Conservation (phyloP, 2,888 invertebrate species). For the Cataglyphis cursor region DNA sequence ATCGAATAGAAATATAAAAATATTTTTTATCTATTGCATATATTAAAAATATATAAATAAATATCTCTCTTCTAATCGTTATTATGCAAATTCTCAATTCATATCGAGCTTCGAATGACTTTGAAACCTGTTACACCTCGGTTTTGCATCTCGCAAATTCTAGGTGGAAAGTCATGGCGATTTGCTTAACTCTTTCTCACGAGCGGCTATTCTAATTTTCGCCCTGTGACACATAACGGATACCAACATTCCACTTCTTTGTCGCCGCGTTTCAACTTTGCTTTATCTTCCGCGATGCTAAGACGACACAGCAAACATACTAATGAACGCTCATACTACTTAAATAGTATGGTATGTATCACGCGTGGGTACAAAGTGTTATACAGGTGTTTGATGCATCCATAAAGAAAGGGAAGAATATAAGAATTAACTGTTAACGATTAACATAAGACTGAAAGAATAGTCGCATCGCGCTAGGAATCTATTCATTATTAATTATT, state of each 20-base stretch:
- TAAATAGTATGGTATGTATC: slow-evolving; percentile 42
- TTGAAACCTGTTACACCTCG: slow-evolving; percentile 32
- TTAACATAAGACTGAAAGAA: slow-evolving; percentile 16
- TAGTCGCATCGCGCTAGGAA: neutral
- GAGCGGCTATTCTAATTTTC: slow-evolving; percentile 66
- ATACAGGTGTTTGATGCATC: slow-evolving; percentile 49
- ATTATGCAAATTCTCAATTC: neutral
- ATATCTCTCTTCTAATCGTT: neutral
- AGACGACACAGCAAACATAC: slow-evolving; percentile 41
- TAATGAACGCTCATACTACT: slow-evolving; percentile 49
- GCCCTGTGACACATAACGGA: slow-evolving; percentile 61
- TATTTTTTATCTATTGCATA: neutral
- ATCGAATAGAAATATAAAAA: too few species aligned
- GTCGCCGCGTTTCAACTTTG: slow-evolving; percentile 22
- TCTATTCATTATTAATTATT: slow-evolving; percentile 43
- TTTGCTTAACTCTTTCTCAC: slow-evolving; percentile 57
- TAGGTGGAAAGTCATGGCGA: neutral
- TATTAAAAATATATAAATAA: neutral
- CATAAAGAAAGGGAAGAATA: slow-evolving; percentile 16
- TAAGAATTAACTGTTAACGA: slow-evolving; percentile 39
- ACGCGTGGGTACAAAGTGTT: slow-evolving; percentile 46
- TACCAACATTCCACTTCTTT: slow-evolving; percentile 60
- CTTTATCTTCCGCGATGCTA: slow-evolving; percentile 19
- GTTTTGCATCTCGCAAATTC: slow-evolving; percentile 21
- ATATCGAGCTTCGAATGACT: neutral